Evolutionary conservation across 2,113 vertebrate species (phyloP), one percentile per base, ranked within the genome.

Genomic region (Boleophthalmus pectinirostris): DNA sequence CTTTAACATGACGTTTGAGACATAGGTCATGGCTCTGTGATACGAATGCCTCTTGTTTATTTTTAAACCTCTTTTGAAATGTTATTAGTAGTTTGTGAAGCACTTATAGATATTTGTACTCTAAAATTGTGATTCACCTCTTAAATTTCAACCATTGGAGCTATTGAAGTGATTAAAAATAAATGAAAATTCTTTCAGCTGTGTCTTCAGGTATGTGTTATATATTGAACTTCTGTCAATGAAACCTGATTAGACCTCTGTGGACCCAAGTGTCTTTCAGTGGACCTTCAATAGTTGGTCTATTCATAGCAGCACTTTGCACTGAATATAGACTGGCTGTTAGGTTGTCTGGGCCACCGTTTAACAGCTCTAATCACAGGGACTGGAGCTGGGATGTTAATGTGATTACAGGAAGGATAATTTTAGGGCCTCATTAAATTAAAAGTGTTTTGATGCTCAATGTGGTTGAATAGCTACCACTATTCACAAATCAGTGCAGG

Each of bases 301-400:
- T 93, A 90, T 93, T 92, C 73, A 86, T 90, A 87, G 89, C 29
- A 66, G 76, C 81, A 73, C 80, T 81, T 74, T 58, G 72, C 69
- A 83, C 80, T 90, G 82, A 85, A 86, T 88, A 90, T 90, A 92
- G 84, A 72, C 68, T 71, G 25, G 73, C 69, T 75, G 73, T 80
- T 70, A 57, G 88, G 81, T 90, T 69, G 25, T 77, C 72, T 79
- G 72, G 87, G 78, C 85, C 82, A 89, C 65, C 43, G 61, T 85
- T 82, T 76, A 69, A 80, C 81, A 88, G 77, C 77, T 77, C 82
- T 68, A 82, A 83, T 81, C 68, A 70, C 67, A 70, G 69, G 72
- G 80, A 77, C 76, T 53, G 77, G 60, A 76, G 69, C 38, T 25
- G 24, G 49, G 63, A 66, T 46, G 67, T 79, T 87, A 82, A 88